A percentile compares a stretch with the other conserved stretches of the same genome.
phyloP scores from a whole-genome alignment of 2,888 invertebrate genomes.

The Philaethria dido region DNA sequence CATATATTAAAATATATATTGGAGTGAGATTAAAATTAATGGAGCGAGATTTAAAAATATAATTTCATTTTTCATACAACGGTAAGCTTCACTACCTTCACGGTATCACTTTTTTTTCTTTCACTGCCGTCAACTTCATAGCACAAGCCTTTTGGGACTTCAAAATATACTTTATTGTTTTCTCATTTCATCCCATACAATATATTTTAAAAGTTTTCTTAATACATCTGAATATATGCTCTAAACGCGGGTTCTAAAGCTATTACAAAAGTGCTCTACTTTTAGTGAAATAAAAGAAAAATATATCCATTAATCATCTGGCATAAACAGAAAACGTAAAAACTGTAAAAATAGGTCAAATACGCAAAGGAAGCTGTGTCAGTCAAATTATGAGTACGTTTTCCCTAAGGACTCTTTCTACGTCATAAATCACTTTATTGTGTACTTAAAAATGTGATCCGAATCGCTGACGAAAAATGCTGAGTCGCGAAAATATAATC shows the following conservation, averaged over 20 bases:
- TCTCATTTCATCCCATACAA: neutral
- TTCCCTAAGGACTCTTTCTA: constrained; percentile 33
- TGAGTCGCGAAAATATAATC: constrained; percentile 33
- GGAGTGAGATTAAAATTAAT: neutral
- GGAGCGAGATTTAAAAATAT: neutral
- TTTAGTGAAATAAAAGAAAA: neutral
- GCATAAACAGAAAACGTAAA: constrained; percentile 14
- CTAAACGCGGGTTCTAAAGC: neutral
- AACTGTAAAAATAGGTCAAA: constrained; percentile 30
- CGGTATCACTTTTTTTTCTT: too few relatives aligned
- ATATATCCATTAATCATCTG: constrained; percentile 8
- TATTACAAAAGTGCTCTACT: neutral
- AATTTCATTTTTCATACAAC: too few relatives aligned
- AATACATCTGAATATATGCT: neutral
- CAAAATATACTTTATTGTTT: neutral
- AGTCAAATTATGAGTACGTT: constrained; percentile 35
- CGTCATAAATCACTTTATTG: constrained; percentile 39
- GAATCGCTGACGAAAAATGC: constrained; percentile 31
- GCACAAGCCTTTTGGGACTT: too few relatives aligned
- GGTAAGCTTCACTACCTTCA: too few relatives aligned
- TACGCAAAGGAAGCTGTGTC: constrained; percentile 24
- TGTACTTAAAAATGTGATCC: constrained; percentile 37
- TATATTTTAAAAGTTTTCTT: too few relatives aligned
- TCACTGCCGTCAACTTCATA: too few relatives aligned
- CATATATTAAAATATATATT: neutral